phyloP scores from a whole-genome alignment of 2,888 invertebrate genomes.

The Clepsis dumicolana region DNA sequence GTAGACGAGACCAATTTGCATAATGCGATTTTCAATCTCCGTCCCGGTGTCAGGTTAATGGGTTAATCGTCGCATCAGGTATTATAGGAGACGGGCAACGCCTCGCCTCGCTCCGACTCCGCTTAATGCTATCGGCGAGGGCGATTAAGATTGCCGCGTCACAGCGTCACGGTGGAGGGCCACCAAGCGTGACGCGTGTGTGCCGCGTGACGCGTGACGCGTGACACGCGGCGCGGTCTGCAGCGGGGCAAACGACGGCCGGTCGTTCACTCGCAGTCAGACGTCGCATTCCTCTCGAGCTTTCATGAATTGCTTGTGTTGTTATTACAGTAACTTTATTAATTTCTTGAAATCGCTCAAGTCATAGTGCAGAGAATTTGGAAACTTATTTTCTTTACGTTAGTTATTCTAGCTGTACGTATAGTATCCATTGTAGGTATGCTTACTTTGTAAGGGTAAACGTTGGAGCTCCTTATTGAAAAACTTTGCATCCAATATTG shows the following conservation, averaged over 20 bases:
- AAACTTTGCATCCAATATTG: conserved; percentile 28
- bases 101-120: background rate
- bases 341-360: background rate
- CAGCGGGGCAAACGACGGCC: conserved; percentile 1
- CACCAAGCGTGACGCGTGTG: background rate
- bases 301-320: conserved; percentile 20
- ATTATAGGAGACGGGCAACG: background rate
- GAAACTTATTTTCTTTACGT: background rate
- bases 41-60: conserved; percentile 23
- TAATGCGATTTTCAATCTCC: conserved; percentile 35
- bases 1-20: conserved; percentile 22
- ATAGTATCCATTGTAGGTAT: background rate
- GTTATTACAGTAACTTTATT: background rate
- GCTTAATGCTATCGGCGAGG: conserved; percentile 2
- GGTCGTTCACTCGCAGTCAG: conserved; percentile 31
- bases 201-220: background rate
- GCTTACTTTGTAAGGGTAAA: conserved; percentile 1
- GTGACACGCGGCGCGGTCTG: background rate
- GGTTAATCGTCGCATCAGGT: conserved; percentile 4
- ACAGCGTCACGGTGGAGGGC: background rate
- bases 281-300: conserved; percentile 21
- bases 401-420: background rate
- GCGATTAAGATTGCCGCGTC: conserved; percentile 6
- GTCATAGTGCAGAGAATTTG: too few relatives aligned
- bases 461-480: conserved; percentile 31